Base-by-base conservation (phyloP, 64 coral and sea anemone species). In the Stichodactyla helianthus region DNA sequence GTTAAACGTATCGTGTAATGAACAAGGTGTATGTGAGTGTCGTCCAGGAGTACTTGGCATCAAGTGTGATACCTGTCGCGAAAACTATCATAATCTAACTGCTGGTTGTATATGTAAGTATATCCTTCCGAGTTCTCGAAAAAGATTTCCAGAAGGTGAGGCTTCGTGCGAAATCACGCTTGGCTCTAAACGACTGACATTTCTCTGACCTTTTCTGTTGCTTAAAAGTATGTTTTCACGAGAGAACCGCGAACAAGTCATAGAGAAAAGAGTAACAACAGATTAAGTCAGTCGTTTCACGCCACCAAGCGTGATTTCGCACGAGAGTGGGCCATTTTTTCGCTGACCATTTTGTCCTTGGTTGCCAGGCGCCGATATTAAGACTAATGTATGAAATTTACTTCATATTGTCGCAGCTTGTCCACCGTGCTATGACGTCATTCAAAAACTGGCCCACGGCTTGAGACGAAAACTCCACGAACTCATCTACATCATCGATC, bases 391-490 rank as follows among this genome's bases (percentile, higher is more conserved):
- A 74, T 71, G 6, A 26, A 11, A 12, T 0, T 74, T 74, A 31
- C 0, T 74, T 12, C 12, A 0, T 23, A n/a, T 55, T 14, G 13
- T 71, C 35, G 5, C 52, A 99, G 97, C 61, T 22, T 99, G 97
- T 54, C 97, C 97, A 15, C 93, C 97, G 10, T 99, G 97, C 85
- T 99, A 99, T 31, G 90, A 95, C 51, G 93, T 88, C 68, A 89
- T 99, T 52, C 87, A 95, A 60, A 88, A 26, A 15, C 62, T 93
- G 5, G 97, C 93, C 11, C 77, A 93, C 61, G 55, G 85, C 31
- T 71, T 99, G 57, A 80, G 97, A 83, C 59, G 8, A 18, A 94
- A 95, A 17, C 74, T 95, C 31, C 88, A 89, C 58, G 71, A 84
- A 26, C 93, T 99, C 15, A 86, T 90, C 50, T 90, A 91, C 52